Evolutionary conservation across 1,140 invertebrate genomes (phyloP), one percentile per base, ranked within the genome.

Genomic region (Manduca sexta): DNA sequence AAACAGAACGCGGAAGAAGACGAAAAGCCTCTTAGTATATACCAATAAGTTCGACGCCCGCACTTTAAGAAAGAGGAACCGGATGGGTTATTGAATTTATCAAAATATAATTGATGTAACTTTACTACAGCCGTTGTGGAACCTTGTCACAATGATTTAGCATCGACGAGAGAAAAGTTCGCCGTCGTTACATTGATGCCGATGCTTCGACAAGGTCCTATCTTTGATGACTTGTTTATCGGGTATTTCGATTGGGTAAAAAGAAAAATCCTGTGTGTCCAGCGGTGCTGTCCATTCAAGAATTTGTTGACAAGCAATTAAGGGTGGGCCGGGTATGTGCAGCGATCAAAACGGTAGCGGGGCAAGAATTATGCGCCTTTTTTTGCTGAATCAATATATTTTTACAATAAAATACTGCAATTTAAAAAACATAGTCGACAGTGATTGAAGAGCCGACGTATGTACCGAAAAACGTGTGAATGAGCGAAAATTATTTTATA

Each of bases 261-360:
- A 82, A 76, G 49, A 60, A 48, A 69, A 73, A 71, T 74, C 59
- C 52, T 63, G 58, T 67, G 62, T 61, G 58, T 68, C 61, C 68
- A 68, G 45, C 49, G 52, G 56, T 53, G 56, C 49, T 64, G 63
- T 65, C 59, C 68, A 72, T 76, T 78, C 54, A 78, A 74, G 74
- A 79, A 74, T 79, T 75, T 77, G 60, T 73, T 76, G 76, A 74
- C 68, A 80, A 75, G 73, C 74, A 78, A 80, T 83, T 82, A 78
- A 76, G 52, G 61, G 48, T 54, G 44, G 52, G 37, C 51, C 40
- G 56, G 49, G 60, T 60, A 59, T 59, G 51, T 43, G 60, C 38
- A 49, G 42, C 43, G 51, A 56, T 63, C 51, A 54, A 51, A 61
- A 63, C 46, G 61, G 56, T 40, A 59, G 46, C 39, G 39, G 62